Base-by-base conservation (phyloP, 2,888 invertebrate species). In the Vannuccia rotundouncinata region DNA sequence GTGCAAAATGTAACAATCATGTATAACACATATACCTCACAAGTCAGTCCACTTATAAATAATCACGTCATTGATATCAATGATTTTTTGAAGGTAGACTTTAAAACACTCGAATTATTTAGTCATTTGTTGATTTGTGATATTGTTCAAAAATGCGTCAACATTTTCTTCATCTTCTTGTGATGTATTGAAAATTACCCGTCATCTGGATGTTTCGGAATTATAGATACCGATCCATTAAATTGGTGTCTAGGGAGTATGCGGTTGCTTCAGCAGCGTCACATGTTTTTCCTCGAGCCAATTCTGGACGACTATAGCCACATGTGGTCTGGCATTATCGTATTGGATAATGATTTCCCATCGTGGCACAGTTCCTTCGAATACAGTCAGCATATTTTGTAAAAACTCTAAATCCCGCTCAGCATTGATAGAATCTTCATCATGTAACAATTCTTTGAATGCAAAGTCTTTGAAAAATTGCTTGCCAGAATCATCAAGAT, bases 401-500 rank as follows among this genome's bases (percentile, higher is more conserved):
- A 75, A 30, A 30, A 75, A 75, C 75, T 31, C 29, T 75, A 75
- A 75, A 30, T 75, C 13, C 31, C 75, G 29, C 30, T 75, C 31
- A 75, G 29, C 75, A 5, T 75, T 75, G 75, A 28, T 75, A 29
- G 5, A 5, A 31, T 22, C 75, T 31, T 29, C 29, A 30, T 28
- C 75, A 30, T 75, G 75, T 22, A 75, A 30, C 22, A 75, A 17
- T 75, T 75, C 5, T 29, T 31, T 31, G 31, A 75, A 30, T 29
- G 31, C 30, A 75, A 75, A 30, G 75, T 31, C 75, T 75, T 75
- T 31, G 75, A 29, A 75, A 31, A 75, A 31, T 75, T 75, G 75
- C 29, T 29, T 29, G 75, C 75, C 29, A 75, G 29, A 29, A 75
- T 75, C 29, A 75, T 75, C 75, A 75, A 22, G 29, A 30, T 29